A percentile compares a stretch with the other conserved stretches of the same genome.
These are phyloP conservation scores for Lithophane ornitopus DNA, from an alignment of 2,888 invertebrate species.

Conservation along the genomic window DNA sequence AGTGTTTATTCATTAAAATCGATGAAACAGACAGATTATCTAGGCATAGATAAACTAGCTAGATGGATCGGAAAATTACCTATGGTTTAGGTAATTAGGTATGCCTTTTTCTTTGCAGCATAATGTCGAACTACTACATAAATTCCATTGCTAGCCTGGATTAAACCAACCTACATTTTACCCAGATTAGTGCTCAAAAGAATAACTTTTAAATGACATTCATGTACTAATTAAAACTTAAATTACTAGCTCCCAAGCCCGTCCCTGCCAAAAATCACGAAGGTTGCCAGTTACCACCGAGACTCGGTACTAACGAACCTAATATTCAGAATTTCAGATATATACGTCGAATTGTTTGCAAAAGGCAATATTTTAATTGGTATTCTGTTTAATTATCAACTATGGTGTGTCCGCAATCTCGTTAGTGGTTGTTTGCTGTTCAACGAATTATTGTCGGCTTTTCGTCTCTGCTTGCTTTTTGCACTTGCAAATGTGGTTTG, in stretches of 20 bases:
- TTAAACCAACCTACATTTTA: background rate
- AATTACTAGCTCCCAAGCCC: conserved; percentile 15
- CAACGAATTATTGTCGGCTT: conserved; percentile 47
- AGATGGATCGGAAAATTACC: no score
- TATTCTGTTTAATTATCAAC: conserved; percentile 68
- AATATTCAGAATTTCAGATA: conserved; percentile 69
- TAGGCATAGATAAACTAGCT: background rate
- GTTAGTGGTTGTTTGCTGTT: conserved; percentile 67
- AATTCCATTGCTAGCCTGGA: background rate
- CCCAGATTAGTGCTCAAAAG: background rate
- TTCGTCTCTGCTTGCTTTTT: conserved; percentile 39
- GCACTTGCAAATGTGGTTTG: conserved; percentile 36
- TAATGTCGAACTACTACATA: background rate
- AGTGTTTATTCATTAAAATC: background rate
- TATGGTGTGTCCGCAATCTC: conserved; percentile 63
- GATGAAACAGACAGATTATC: background rate
- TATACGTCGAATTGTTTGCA: conserved; percentile 71
- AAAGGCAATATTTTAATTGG: conserved; percentile 80
- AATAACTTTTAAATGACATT: conserved; percentile 9
- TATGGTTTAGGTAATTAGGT: background rate
- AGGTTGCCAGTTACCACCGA: conserved; percentile 65
- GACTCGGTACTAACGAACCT: conserved; percentile 75
- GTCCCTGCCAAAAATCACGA: conserved; percentile 51
- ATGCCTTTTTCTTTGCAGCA: background rate
- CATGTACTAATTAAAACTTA: conserved; percentile 33